Evolutionary conservation across 2,888 invertebrate genomes (phyloP).

Genomic region (Protophormia terraenovae): DNA sequence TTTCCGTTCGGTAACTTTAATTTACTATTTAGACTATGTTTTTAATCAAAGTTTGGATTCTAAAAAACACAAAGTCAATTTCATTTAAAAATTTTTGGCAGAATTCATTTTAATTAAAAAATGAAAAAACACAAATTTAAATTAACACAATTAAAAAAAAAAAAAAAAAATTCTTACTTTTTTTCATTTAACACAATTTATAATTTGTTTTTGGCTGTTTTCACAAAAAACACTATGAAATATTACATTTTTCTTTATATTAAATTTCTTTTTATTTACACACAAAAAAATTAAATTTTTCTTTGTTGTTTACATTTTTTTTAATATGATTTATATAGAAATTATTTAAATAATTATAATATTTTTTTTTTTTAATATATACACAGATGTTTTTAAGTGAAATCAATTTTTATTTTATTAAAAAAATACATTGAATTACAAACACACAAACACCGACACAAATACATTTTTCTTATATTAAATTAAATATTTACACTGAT

Average conservation of each 20-base stretch:
- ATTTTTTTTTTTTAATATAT: not conserved
- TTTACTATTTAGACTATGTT: too few relatives aligned
- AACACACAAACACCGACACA: not conserved
- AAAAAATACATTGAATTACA: not conserved
- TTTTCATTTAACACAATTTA: too few relatives aligned
- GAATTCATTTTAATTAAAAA: too few relatives aligned
- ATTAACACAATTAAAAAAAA: not conserved
- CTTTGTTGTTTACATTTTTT: not conserved
- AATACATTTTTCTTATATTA: not conserved
- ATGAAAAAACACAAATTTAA: not conserved
- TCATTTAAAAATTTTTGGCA: too few relatives aligned
- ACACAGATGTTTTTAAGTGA: not conserved
- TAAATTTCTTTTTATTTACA: not conserved
- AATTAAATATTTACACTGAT: not conserved
- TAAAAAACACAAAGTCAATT: too few relatives aligned
- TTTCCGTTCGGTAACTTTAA: too few relatives aligned
- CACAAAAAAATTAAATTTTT: not conserved
- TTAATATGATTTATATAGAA: not conserved
- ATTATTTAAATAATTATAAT: not conserved
- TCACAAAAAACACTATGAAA: not conserved
- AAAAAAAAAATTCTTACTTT: too few relatives aligned
- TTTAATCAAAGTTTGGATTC: too few relatives aligned
- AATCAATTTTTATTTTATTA: not conserved
- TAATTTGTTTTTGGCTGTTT: too few relatives aligned
- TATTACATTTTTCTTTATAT: not conserved